A percentile compares a stretch with the other conserved stretches of the same genome.
Conservation (phyloP, 2,888 invertebrate species). For the Corythucha ciliata region DNA sequence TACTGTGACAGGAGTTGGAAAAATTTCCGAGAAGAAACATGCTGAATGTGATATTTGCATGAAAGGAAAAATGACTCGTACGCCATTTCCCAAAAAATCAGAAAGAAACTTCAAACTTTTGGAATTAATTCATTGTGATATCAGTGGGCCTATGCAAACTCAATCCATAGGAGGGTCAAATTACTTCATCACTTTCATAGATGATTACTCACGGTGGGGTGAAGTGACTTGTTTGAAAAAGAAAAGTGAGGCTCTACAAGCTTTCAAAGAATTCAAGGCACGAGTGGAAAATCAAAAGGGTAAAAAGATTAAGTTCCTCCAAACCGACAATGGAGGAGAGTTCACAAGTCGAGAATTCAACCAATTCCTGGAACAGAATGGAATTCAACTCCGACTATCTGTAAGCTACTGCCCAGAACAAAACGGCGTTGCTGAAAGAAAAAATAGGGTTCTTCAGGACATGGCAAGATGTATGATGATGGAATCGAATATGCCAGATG, state of each 20-base stretch:
- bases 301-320: conserved; percentile 30
- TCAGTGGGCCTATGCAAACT: conserved; percentile 33
- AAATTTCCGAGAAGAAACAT: no score
- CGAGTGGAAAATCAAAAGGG: conserved; percentile 34
- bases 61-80: conserved; percentile 14
- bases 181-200: conserved; percentile 35
- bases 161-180: conserved; percentile 29
- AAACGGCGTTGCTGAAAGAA: no score
- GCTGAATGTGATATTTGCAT: conserved; percentile 10
- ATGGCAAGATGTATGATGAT: conserved; percentile 6
- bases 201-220: conserved; percentile 34
- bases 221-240: conserved; percentile 32
- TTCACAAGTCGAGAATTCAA: no score
- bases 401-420: no score
- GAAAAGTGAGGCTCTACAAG: conserved; percentile 32
- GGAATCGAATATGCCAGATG: no score
- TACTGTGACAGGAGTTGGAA: no score
- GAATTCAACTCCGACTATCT: conserved; percentile 34
- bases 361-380: no score
- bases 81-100: conserved; percentile 12
- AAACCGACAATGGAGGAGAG: conserved; percentile 34
- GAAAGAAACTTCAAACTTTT: conserved; percentile 20
- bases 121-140: conserved; percentile 34
- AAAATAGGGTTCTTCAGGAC: conserved; percentile 2
- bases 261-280: conserved; percentile 28